phyloP scores from a whole-genome alignment of 2,888 invertebrate genomes.

The Dynastes grantii region DNA sequence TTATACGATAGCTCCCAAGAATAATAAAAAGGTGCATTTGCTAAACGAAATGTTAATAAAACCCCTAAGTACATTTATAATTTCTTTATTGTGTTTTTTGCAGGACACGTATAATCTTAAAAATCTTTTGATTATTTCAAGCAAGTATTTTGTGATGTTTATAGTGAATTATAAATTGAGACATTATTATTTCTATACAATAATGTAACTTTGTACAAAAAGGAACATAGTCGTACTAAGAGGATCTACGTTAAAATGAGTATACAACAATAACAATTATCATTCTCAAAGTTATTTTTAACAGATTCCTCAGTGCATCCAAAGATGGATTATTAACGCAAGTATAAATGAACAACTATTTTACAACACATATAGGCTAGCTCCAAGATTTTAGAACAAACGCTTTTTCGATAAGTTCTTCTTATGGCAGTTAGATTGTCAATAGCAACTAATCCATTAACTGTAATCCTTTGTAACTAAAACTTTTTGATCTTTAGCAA shows the following conservation, averaged over 20 bases:
- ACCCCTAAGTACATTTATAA: constrained; percentile 34
- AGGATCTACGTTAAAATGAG: not conserved
- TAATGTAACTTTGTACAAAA: constrained; percentile 37
- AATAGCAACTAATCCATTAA: not conserved
- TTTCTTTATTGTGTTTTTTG: constrained; percentile 43
- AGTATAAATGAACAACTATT: constrained; percentile 10
- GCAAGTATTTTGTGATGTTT: constrained; percentile 36
- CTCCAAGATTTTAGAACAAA: constrained; percentile 55
- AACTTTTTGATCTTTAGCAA: too few relatives aligned
- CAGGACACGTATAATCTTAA: constrained; percentile 40
- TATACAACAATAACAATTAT: not conserved
- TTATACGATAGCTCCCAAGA: too few relatives aligned
- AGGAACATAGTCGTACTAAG: constrained; percentile 27
- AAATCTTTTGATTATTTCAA: constrained; percentile 37
- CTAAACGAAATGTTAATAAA: not conserved
- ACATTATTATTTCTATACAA: constrained; percentile 31
- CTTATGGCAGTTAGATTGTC: not conserved
- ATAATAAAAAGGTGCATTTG: too few relatives aligned
- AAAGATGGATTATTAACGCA: not conserved
- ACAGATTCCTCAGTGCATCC: not conserved
- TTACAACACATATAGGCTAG: constrained; percentile 50
- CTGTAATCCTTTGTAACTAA: not conserved
- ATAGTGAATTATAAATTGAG: constrained; percentile 33
- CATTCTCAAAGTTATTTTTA: not conserved
- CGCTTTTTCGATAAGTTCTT: constrained; percentile 52